phyloP scores from a whole-genome alignment of 2,888 invertebrate species.

The Apotomis betuletana region DNA sequence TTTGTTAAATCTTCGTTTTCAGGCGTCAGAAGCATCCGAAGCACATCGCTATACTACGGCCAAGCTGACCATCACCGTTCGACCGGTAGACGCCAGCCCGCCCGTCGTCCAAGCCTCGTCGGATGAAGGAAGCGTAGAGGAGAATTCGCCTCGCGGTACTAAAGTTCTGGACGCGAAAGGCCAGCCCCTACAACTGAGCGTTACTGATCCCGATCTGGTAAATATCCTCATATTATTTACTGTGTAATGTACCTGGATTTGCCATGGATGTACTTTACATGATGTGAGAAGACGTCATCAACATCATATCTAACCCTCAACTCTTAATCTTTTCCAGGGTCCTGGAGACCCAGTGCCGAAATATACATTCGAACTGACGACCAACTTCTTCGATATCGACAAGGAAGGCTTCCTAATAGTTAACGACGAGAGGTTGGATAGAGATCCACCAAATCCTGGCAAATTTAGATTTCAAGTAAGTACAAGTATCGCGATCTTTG shows the following conservation, averaged over 20 bases:
- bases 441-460: constrained; percentile 93
- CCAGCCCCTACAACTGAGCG: constrained; percentile 87
- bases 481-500: constrained; percentile 41
- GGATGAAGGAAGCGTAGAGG: constrained; percentile 91
- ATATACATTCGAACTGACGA: constrained; percentile 93
- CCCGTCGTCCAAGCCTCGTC: constrained; percentile 89
- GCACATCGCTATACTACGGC: constrained; percentile 91
- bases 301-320: background rate
- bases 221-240: too few species aligned
- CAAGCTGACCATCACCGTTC: constrained; percentile 90
- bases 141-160: constrained; percentile 93
- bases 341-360: constrained; percentile 90
- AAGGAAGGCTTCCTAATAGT: constrained; percentile 89
- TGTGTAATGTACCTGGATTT: too few species aligned
- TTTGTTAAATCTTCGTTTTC: constrained; percentile 43
- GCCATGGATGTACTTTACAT: background rate
- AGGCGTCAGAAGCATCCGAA: constrained; percentile 93
- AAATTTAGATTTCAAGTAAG: constrained; percentile 91
- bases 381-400: constrained; percentile 91
- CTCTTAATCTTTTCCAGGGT: constrained; percentile 78
- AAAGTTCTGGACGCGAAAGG: constrained; percentile 87
- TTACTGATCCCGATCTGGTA: constrained; percentile 94
- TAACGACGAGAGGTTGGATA: constrained; percentile 91
- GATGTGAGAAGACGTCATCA: too few species aligned
- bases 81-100: constrained; percentile 93